Base-by-base conservation (phyloP, 2,113 vertebrate genomes). In the Enhydra lutris region DNA sequence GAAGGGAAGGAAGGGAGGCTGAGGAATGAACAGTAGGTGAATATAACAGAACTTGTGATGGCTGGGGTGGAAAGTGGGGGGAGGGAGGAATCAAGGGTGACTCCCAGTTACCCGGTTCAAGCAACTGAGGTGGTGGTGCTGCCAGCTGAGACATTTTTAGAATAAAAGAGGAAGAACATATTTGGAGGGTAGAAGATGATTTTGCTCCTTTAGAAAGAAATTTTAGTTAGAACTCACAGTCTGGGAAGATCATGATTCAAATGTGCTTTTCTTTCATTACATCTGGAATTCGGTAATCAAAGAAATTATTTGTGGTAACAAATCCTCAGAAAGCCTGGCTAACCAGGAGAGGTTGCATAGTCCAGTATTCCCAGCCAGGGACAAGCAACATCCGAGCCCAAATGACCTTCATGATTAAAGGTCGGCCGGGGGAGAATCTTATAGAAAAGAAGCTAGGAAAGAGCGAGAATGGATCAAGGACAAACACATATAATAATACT, bases 281-380 rank as follows among this genome's bases (percentile, higher is more conserved):
- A 82, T 79, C 63, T 96, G 76, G 63, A 97, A 89, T 95, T 97
- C 69, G 84, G 80, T 76, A 71, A 95, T 84, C 29, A 71, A 90
- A 95, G n/a, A 93, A 76, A 71, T 97, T 47, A 91, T 91, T 95
- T 81, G 6, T 55, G 93, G 73, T 89, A 83, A 82, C 63, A 17
- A 45, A 55, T 63, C 63, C 61, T 90, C 34, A 79, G 67, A 93
- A 82, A 93, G 36, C 76, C 34, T 55, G 63, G 92, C 73, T 78
- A 91, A 93, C 85, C 29, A 95, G 71, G 83, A 93, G 88, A 94
- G 90, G 61, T 78, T 91, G 8, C 15, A 57, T 12, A 47, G 39
- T 61, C 36, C 29, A 39, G 52, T 50, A 67, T 45, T 80, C 84
- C 89, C 78, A 96, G 67, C 63, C 36, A 65, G 63, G 50, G 50